These are phyloP conservation scores for Amia ocellicauda DNA, from an alignment of 2,113 vertebrate genomes.

Conservation along the genomic window DNA sequence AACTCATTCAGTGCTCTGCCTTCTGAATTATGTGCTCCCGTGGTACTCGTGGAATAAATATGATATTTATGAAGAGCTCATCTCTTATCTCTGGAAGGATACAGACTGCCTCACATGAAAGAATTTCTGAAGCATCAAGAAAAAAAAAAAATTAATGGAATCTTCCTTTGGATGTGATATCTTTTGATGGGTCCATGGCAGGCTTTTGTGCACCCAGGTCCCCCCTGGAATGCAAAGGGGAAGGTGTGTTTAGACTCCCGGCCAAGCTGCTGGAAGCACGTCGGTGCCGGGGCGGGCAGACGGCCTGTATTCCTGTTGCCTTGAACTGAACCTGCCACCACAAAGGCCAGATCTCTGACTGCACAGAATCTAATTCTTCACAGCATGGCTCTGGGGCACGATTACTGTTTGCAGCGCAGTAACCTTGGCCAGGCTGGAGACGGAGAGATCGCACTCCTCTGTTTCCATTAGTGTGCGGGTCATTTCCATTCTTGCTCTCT, in stretches of 20 bases:
- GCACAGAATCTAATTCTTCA: neutral
- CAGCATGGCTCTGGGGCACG: neutral
- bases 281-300: neutral
- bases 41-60: constrained; percentile 43
- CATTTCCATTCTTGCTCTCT: too few species aligned
- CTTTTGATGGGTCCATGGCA: neutral
- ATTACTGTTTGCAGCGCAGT: neutral
- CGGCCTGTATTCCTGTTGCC: neutral
- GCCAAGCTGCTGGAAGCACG: neutral
- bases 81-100: constrained; percentile 57
- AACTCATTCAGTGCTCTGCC: constrained; percentile 44
- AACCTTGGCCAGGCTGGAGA: neutral
- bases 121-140: constrained; percentile 57
- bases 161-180: neutral
- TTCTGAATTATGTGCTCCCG: constrained; percentile 26
- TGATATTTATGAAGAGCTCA: constrained; percentile 62
- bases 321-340: constrained; percentile 3
- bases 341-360: constrained; percentile 1
- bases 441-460: too few species aligned
- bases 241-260: neutral
- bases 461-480: too few species aligned
- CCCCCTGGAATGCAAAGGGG: neutral
- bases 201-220: neutral
- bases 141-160: constrained; percentile 19
- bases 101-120: constrained; percentile 63